Evolutionary conservation across 2,113 vertebrate genomes (phyloP), one percentile per base, ranked within the genome.

Genomic region (Eurypyga helias): DNA sequence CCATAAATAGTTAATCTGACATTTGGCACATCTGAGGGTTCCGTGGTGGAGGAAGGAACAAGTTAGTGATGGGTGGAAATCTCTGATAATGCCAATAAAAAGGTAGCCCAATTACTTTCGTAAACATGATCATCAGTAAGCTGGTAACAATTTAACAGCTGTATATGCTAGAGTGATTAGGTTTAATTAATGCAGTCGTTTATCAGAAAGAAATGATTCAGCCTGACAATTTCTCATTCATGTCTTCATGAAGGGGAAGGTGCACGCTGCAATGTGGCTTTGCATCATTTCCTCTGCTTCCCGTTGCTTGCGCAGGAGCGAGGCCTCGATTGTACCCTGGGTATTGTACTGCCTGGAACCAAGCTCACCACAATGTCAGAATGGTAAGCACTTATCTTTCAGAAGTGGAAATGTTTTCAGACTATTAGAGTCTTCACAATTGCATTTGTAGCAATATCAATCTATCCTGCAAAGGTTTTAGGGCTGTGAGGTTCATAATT

Each of bases 201-300:
- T 94, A 90, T 94, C 87, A 91, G 87, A 86, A 84, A 94, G 25
- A 89, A 93, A 51, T 95, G 48, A 94, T 94, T 97, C 96, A 97
- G 64, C 64, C 43, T 58, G 45, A 60, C 2, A 3, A 82, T 55
- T 95, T 89, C 82, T 95, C 91, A 86, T 69, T 88, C 87, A 80
- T 66, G 46, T 52, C 94, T 96, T 93, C 78, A 3, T 8, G 58
- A 51, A 91, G 25, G 61, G 90, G 82, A 93, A 94, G 89, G 51
- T 61, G 55, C 70, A 61, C 1, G 8, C 33, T 66, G 49, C 75
- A 94, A 41, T 2, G 1, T 46, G 24, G 46, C 65, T 88, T 71
- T 91, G 90, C 66, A 72, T 83, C 41, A 91, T 95, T 96, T 96
- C 96, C 96, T 94, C 81, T 72, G 51, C 49, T 96, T 91, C 66